Evolutionary conservation across 2,797 vertebrate species (phyloP).

Genomic region (Sebastes minor): DNA sequence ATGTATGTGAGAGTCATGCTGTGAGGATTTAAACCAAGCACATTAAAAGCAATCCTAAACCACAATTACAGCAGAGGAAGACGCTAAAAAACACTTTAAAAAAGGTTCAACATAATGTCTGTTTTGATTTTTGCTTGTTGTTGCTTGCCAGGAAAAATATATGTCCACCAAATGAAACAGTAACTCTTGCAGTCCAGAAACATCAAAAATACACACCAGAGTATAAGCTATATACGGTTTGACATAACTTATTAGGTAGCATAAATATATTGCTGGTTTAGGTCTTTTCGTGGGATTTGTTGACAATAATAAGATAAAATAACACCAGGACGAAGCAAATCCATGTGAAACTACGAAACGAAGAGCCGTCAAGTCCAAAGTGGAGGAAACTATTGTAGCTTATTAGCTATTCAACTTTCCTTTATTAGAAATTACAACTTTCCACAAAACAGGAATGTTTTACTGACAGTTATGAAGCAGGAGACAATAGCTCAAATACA

Average conservation of each 20-base stretch:
- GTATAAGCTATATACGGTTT: not conserved
- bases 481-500: not conserved
- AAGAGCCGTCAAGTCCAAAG: too few relatives aligned
- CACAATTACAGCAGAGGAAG: not conserved
- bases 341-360: not conserved
- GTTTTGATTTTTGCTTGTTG: not conserved
- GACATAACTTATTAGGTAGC: too few relatives aligned
- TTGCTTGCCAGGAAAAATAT: not conserved
- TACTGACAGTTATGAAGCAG: not conserved
- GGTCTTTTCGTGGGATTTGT: not conserved
- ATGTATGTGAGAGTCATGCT: not conserved
- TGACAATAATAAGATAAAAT: not conserved
- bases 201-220: not conserved
- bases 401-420: not conserved
- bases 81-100: not conserved
- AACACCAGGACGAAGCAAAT: not conserved
- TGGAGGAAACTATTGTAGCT: not conserved
- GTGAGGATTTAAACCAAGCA: not conserved
- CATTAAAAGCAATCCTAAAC: not conserved
- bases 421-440: not conserved
- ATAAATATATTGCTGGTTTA: too few relatives aligned
- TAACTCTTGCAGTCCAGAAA: not conserved
- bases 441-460: not conserved
- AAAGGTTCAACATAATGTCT: not conserved
- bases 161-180: not conserved